phyloP scores from a whole-genome alignment of 2,113 vertebrate genomes.

The Athene cunicularia region DNA sequence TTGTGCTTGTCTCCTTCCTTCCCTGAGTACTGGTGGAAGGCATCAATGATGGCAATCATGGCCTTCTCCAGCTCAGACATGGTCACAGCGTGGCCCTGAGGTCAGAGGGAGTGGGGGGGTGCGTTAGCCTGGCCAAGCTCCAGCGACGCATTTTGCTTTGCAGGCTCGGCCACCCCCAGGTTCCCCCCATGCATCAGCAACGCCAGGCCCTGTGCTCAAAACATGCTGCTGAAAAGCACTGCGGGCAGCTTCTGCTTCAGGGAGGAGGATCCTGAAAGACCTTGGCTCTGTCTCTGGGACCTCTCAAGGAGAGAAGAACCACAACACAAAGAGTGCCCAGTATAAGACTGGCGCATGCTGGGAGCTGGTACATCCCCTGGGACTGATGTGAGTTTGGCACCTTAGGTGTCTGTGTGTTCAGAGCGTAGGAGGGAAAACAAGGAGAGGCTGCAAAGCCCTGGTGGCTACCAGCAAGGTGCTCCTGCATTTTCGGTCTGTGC shows the following conservation, averaged over 20 bases:
- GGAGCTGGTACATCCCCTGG: background rate
- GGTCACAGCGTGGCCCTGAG: background rate
- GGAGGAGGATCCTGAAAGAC: background rate
- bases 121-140: background rate
- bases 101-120: background rate
- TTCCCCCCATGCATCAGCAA: accelerated
- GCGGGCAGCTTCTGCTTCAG: background rate
- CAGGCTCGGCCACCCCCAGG: accelerated
- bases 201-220: accelerated
- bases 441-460: background rate
- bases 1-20: constrained; percentile 86
- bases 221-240: background rate
- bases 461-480: background rate
- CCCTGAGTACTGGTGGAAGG: constrained; percentile 85
- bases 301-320: background rate
- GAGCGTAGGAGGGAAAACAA: accelerated
- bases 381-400: background rate
- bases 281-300: background rate
- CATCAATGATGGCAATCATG: constrained; percentile 78
- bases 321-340: accelerated
- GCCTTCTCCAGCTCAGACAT: constrained; percentile 88
- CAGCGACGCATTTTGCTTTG: background rate
- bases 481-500: accelerated
- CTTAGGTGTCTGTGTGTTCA: background rate
- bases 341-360: accelerated